A percentile compares a stretch with the other conserved stretches of the same genome.
These are phyloP conservation scores for Hypanus sabinus DNA, from an alignment of 2,113 vertebrate genomes.

Conservation along the genomic window DNA sequence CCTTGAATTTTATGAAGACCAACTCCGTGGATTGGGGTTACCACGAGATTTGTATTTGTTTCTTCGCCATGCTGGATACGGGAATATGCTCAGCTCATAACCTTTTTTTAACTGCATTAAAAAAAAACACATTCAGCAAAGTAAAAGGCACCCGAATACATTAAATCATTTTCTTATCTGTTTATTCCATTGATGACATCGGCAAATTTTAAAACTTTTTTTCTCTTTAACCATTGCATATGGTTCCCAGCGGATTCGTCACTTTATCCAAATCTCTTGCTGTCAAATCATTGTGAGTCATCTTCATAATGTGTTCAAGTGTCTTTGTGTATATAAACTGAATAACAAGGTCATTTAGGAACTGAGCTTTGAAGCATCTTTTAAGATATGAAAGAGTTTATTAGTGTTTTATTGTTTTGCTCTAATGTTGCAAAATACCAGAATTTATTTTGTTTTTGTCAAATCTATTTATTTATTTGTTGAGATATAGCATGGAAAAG, in stretches of 20 bases:
- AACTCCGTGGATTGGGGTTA: not conserved
- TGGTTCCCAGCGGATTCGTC: not conserved
- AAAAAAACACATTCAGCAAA: not conserved
- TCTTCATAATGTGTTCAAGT: not conserved
- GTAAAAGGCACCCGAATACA: not conserved
- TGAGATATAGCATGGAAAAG: no score
- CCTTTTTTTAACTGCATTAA: conserved; percentile 10
- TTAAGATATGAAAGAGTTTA: not conserved
- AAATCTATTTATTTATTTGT: not conserved
- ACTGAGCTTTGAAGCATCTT: not conserved
- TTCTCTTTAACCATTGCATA: not conserved
- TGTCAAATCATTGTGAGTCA: not conserved
- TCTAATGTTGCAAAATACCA: not conserved
- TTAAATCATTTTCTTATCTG: conserved; percentile 10
- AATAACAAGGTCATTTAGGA: not conserved
- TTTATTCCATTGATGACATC: conserved; percentile 12
- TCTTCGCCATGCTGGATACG: not conserved
- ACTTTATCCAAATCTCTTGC: not conserved
- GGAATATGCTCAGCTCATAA: conserved; percentile 11
- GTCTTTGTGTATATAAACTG: not conserved
- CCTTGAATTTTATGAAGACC: not conserved
- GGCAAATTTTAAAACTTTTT: not conserved
- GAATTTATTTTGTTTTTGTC: not conserved
- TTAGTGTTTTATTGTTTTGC: not conserved
- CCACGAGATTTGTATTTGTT: not conserved